Evolutionary conservation across 2,113 vertebrate species (phyloP).

Genomic region (Grammomys dolichurus): DNA sequence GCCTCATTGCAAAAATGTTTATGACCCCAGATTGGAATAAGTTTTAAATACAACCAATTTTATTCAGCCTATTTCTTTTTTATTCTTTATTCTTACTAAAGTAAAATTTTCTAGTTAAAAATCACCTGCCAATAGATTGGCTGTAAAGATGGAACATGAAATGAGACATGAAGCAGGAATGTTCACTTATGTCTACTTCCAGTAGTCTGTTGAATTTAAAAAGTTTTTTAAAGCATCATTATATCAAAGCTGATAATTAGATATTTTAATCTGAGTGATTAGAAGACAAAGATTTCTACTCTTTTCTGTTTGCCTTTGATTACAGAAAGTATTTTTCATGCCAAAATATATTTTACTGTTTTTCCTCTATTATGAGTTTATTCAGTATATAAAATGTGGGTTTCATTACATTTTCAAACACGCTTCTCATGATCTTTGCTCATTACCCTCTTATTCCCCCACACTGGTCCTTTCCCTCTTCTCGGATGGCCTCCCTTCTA

Average conservation of each 20-base stretch:
- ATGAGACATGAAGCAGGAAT: constrained; percentile 34
- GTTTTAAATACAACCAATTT: constrained; percentile 17
- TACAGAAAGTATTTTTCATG: constrained; percentile 48
- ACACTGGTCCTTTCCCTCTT: not conserved
- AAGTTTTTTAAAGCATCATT: not conserved
- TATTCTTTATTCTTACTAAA: constrained; percentile 58
- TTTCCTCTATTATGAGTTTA: not conserved
- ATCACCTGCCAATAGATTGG: not conserved
- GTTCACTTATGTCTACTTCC: constrained; percentile 45
- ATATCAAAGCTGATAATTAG: constrained; percentile 45
- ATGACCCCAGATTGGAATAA: not conserved
- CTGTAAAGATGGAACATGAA: not conserved
- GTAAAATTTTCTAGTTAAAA: constrained; percentile 59
- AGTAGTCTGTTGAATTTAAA: not conserved
- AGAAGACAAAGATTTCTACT: constrained; percentile 39
- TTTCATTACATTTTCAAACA: not conserved
- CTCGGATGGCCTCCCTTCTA: not conserved
- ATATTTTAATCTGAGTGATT: not conserved
- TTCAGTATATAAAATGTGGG: not conserved
- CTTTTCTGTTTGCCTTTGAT: constrained; percentile 42
- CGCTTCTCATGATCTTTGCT: not conserved
- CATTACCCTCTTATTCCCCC: not conserved
- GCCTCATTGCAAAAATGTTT: constrained; percentile 30
- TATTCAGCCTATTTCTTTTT: constrained; percentile 44
- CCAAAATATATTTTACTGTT: not conserved